Evolutionary conservation across 2,888 invertebrate species (phyloP), one percentile per base, ranked within the genome.

Genomic region (Euplagia quadripunctaria): DNA sequence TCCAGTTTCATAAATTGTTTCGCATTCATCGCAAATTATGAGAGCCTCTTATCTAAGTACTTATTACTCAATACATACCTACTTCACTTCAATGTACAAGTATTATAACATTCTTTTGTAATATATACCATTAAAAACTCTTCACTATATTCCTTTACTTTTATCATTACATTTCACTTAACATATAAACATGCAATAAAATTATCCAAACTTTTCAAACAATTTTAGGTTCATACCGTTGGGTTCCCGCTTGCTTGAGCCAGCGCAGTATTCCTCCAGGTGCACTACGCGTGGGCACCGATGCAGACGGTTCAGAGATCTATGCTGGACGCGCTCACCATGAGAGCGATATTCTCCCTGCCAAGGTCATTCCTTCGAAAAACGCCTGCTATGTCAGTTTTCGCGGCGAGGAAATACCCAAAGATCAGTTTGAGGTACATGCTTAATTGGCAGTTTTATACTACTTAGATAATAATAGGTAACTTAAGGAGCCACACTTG

Each of bases 301-400:
- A 98, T 86, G 91, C 91, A 17, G 98, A 98, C 83, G 98, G 98
- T 0, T 96, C 96, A 1, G 94, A 96, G 70, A 97, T 98, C 85
- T 98, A 96, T 89, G 97, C 98, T 0, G 98, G 98, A 0, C 96
- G 98, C 69, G 97, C 97, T 0, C 96, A 93, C 73, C 97, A 97
- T 85, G 96, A 96, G 75, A 97, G 97, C 0, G 97, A 97, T 85
- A 96, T 97, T 87, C 84, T 97, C 0, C 97, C 97, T 4, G 97
- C 97, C 0, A 97, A 97, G 92, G 96, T 97, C 51, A 97, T 97
- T 63, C 97, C 97, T 0, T 94, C 96, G 17, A 97, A 96, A 89
- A 93, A 96, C 71, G 96, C 96, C 16, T 97, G 97, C 55, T 98
- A 97, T 88, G 93, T 98, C 68, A 91, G 96, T 12, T 96, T 96